Base-by-base conservation (phyloP, 2,888 invertebrate genomes). In the Thelaira solivaga region DNA sequence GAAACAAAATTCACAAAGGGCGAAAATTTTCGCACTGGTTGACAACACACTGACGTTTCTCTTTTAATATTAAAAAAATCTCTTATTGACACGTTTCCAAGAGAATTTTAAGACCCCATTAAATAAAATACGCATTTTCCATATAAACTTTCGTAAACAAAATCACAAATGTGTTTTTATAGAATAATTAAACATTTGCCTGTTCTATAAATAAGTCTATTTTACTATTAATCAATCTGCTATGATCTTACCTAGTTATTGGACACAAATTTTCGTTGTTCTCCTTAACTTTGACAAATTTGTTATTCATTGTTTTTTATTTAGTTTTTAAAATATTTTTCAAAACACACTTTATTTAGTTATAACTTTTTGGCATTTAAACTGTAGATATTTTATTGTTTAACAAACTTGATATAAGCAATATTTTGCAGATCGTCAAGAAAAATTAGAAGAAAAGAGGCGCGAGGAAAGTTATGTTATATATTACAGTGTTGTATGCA, bases 251-350 rank as follows among this genome's bases (percentile, higher is more conserved):
- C 88, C 88, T 87, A 71, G 84, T 72, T 61, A 84, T 81, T 47
- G 88, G 88, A 80, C 87, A 88, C 80, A 86, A 82, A 83, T 88
- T 88, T 79, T 88, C 88, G 84, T 87, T 86, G 79, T 88, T 87
- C 80, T 84, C 85, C 62, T 83, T 82, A 69, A 73, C 77, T 79
- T 84, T 86, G 47, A 82, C 80, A 71, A 85, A 85, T 72, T 83
- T 86, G 72, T 81, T 82, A 81, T 85, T 88, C 87, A 88, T 86
- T 83, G 83, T 84, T 83, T 65, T 49, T 59, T 61, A 39, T 49
- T n/a, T 24, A 13, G 26, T 53, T 59, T 79, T 65, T 43, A 51
- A 69, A 57, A 51, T 49, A 43, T 64, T 65, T 76, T 39, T 41
- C 67, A 64, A 78, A 61, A 68, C 67, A 68, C 67, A 45, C 61